Evolutionary conservation across 2,888 invertebrate species (phyloP).

Genomic region (Apamea sordens): DNA sequence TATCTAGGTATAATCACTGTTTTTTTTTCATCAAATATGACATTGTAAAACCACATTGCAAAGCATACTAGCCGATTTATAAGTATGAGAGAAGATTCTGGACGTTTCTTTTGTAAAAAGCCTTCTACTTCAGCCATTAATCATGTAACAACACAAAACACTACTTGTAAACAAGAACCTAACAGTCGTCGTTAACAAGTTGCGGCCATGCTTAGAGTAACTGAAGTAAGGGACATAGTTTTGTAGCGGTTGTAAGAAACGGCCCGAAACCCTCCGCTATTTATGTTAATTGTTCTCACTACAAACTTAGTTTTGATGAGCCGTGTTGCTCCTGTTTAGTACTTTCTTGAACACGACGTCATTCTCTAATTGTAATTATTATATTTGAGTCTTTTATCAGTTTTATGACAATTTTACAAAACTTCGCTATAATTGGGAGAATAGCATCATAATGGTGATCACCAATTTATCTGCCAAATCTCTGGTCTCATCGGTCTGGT

Average conservation of each 20-base stretch:
- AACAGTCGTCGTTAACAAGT: constrained; percentile 38
- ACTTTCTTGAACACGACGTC: neutral
- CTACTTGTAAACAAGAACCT: constrained; percentile 34
- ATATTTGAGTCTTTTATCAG: neutral
- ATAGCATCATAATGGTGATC: neutral
- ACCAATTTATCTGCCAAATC: no score
- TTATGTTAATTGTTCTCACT: constrained; percentile 50
- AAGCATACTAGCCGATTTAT: neutral
- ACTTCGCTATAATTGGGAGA: neutral
- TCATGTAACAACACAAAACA: constrained; percentile 23
- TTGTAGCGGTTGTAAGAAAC: constrained; percentile 50
- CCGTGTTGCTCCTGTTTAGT: constrained; percentile 3
- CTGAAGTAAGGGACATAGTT: constrained; percentile 52
- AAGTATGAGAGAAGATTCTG: neutral
- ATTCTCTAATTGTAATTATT: constrained; percentile 20
- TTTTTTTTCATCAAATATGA: neutral
- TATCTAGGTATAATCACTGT: neutral
- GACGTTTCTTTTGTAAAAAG: neutral
- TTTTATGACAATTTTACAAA: neutral
- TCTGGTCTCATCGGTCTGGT: neutral
- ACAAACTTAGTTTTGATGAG: constrained; percentile 46
- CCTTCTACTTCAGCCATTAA: neutral
- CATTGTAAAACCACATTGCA: neutral
- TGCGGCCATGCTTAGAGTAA: constrained; percentile 28
- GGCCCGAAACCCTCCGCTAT: constrained; percentile 41